phyloP scores from a whole-genome alignment of 1,140 invertebrate species.

The Drosophila littoralis region DNA sequence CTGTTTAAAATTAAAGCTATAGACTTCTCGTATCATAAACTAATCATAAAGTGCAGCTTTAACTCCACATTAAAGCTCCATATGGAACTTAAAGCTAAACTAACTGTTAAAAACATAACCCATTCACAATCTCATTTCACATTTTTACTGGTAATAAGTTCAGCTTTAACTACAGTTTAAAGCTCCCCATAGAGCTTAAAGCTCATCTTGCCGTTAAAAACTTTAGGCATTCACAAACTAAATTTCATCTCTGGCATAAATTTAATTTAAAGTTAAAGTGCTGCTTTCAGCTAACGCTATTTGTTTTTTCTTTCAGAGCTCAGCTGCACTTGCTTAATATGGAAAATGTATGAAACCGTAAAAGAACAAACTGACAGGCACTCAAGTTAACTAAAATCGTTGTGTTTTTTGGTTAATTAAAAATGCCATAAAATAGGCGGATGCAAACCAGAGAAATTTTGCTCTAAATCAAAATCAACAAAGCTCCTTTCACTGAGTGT shows the following conservation, averaged over 20 bases:
- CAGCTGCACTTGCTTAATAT: constrained; percentile 29
- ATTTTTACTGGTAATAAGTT: not conserved
- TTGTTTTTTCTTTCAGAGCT: constrained; percentile 7
- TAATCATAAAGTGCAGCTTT: not conserved
- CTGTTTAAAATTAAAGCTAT: too few species aligned
- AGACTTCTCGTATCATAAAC: too few species aligned
- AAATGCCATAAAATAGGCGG: constrained; percentile 68
- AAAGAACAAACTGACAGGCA: constrained; percentile 10
- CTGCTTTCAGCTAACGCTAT: not conserved
- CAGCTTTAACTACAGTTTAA: not conserved
- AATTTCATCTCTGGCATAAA: not conserved
- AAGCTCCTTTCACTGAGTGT: constrained; percentile 23
- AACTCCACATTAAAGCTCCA: not conserved
- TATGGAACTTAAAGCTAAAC: not conserved
- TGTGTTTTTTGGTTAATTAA: constrained; percentile 63
- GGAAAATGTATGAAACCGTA: constrained; percentile 10
- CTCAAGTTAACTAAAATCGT: constrained; percentile 17
- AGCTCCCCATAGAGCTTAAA: not conserved
- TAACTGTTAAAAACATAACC: too few species aligned
- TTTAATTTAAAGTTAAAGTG: constrained; percentile 22
- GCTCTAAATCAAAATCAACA: constrained; percentile 49
- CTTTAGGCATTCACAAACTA: not conserved
- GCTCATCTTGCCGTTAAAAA: not conserved
- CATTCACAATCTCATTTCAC: too few species aligned
- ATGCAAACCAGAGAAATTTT: constrained; percentile 30